phyloP scores from a whole-genome alignment of 2,797 vertebrate genomes.

The Labroides dimidiatus region DNA sequence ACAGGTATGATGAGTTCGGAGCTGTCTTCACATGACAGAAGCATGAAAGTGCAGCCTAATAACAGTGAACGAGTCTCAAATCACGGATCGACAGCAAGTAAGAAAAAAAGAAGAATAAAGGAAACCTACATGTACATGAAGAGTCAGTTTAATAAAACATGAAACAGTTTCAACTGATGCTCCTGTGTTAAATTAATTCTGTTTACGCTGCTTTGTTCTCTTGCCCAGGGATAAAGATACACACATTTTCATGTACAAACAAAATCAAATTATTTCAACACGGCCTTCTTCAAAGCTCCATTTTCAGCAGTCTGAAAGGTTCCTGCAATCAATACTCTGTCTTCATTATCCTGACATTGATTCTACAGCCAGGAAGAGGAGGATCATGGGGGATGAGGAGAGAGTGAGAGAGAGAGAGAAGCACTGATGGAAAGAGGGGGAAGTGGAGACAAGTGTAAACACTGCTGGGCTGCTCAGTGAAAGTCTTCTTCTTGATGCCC shows the following conservation, averaged over 20 bases:
- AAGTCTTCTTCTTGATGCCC: not conserved
- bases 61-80: not conserved
- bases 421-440: slow-evolving; percentile 16
- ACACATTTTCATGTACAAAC: not conserved
- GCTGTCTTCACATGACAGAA: slow-evolving; percentile 12
- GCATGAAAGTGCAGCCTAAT: slow-evolving; percentile 36
- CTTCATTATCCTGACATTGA: slow-evolving; percentile 57
- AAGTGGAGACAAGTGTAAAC: slow-evolving; percentile 9
- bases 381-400: slow-evolving; percentile 4
- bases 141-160: not conserved
- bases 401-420: not conserved
- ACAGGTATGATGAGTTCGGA: slow-evolving; percentile 20
- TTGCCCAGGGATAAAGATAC: not conserved
- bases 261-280: not conserved
- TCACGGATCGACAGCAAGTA: not conserved
- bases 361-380: slow-evolving; percentile 52
- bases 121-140: no score
- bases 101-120: not conserved
- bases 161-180: not conserved
- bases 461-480: not conserved
- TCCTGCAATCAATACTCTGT: slow-evolving; percentile 48
- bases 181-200: not conserved
- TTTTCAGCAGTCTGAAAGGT: slow-evolving; percentile 28
- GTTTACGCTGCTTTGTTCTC: not conserved
- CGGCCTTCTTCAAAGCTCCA: slow-evolving; percentile 19